Base-by-base conservation (phyloP, 2,888 invertebrate species). In the Oligia fasciuncula region DNA sequence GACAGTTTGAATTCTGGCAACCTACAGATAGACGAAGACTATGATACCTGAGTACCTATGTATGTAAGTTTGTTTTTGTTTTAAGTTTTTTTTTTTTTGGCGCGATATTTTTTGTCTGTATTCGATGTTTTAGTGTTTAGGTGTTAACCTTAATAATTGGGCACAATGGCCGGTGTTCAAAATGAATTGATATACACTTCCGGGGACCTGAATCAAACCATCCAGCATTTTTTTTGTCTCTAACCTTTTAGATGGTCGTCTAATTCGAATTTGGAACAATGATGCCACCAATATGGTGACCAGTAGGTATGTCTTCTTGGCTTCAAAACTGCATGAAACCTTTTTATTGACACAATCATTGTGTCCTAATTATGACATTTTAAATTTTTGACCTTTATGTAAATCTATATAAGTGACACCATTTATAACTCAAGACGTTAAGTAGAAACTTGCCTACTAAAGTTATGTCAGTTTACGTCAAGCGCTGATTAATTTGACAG, bases 11-110 rank as follows among this genome's bases (percentile, higher is more conserved):
- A 95, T 88, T 94, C 96, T 71, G 96, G 95, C 13, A 95, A 96
- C 84, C 90, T 97, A 87, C 95, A 97, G 88, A 96, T 97, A 71
- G 97, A 97, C 76, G 97, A 97, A 91, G 97, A 97, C 93, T 97
- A 97, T 89, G 97, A 97, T 95, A 96, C 97, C 93, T 97, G 96
- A 97, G 90, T 94, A 71, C 40, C 57, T 43, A 86, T 80, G 86
- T 91, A 90, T 80, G 79, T 89, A 91, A 91, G 91, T 92, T 91
- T 91, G 89, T 93, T 91, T 91, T 91, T 86, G 89, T 92, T 91
- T 90, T 91, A 80, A 68, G 79, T 65, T 73, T 84, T 87, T 90
- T 88, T 88, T 81, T 89, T 88, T 81, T 89, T 71, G 77, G 84
- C 89, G 91, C 89, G 91, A 87, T 88, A 84, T 89, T 90, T 92